Evolutionary conservation across 2,113 vertebrate species (phyloP), one percentile per base, ranked within the genome.

Genomic region (Microcebus murinus): DNA sequence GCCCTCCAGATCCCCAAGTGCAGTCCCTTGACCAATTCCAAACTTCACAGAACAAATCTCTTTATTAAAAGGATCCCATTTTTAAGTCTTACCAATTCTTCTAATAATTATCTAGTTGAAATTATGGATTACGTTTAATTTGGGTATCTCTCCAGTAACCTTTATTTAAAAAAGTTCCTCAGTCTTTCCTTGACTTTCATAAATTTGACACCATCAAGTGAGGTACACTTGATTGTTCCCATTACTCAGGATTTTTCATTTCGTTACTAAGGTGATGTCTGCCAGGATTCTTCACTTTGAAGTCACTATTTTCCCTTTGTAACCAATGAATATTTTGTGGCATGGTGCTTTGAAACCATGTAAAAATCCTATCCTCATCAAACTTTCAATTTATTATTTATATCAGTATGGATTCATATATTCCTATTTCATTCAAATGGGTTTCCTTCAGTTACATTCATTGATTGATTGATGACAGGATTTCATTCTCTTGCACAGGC

Each of bases 291-390:
- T 89, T 94, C 36, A 74, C 20, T 74, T 17, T 82, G 68, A 89
- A 82, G 63, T 89, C 55, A 29, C 21, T 45, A 3, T 82, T 94
- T 88, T 74, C 52, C 65, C 81, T 89, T 82, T 94, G 91, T 89
- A 82, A 71, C 50, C 17, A 65, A 34, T 6, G 74, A 76, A 27
- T 85, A 31, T 71, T 71, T 71, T 77, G 70, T 71, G 48, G 68
- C 3, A 39, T 27, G 4, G 52, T 45, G 21, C 85, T 73, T 70
- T 59, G 39, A 88, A 76, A 48, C 71, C 36, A n/a, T 76, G 25
- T 48, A 84, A 31, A 65, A 50, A 79, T 10, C n/a, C 20, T 48
- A 50, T 84, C 20, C 13, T 95, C 34, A 63, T 52, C 71, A 50
- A 39, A 52, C 34, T 91, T 90, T 77, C 34, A 29, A 1, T 85